Base-by-base conservation (phyloP, 2,797 vertebrate species). In the Melanotaenia maccullochi region DNA sequence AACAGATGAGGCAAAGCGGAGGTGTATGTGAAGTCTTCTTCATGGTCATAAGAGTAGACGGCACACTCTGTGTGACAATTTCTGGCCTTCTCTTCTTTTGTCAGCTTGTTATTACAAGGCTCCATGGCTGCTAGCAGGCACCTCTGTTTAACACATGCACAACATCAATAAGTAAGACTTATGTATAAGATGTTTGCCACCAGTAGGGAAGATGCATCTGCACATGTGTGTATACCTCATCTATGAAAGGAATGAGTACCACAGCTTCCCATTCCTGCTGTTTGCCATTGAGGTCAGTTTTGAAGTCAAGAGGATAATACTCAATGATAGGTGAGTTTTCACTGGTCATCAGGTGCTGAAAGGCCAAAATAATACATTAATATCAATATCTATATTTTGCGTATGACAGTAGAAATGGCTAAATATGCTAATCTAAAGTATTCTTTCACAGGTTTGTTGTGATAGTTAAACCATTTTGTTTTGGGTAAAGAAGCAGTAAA, bases 251-350 rank as follows among this genome's bases (percentile, higher is more conserved):
- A 83, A 99, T 98, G 78, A 99, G 94, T 12, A 99, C 98, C 64
- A 99, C 97, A n/a, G 98, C 98, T 90, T 99, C 98, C 98, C 98
- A 99, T 66, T 99, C 98, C 84, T 99, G 98, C 84, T 99, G 97
- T 77, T 99, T 99, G 68, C 97, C 98, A 79, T 99, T 99, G 49
- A 99, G 94, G 89, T 99, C 98, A 0, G 97, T 99, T 94, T 96
- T 98, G 87, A 99, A 99, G 92, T 99, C 97, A 3, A 91, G 87
- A 35, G 98, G 98, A 85, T 99, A 99, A 85, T 97, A 97, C 81
- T 98, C 96, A 74, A 98, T 96, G 78, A 99, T 99, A 52, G 96
- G 88, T 0, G 98, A 99, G 20, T 90, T 93, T 78, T 95, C 92
- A 77, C 95, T 96, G 30, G 90, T 97, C 98, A 99, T 99, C 90